Evolutionary conservation across 2,113 vertebrate species (phyloP), one percentile per base, ranked within the genome.

Genomic region (Sylvia atricapilla): DNA sequence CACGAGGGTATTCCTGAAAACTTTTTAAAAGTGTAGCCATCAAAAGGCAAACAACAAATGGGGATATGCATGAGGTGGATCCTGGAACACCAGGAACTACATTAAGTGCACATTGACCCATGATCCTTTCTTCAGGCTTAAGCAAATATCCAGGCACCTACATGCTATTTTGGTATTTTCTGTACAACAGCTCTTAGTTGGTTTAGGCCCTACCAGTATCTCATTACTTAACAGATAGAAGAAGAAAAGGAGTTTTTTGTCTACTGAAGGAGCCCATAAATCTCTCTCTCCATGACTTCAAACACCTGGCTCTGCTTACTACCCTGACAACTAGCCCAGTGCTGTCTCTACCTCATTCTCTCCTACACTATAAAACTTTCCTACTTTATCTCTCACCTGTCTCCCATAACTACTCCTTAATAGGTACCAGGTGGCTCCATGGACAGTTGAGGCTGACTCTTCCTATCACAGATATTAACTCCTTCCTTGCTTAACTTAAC

Each of bases 331-430:
- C 35, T 17, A 56, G 4, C n/a, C 53, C 70, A 60, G 2, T 1
- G 1, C 41, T 66, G 43, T 55, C 70, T 94, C 53, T 88, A 39
- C 17, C 33, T 89, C 68, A 25, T 85, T 91, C 82, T 92, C 67
- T 72, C 78, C 76, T 84, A 67, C 30, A 10, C 60, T 67, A 74
- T 93, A 90, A 88, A 97, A 93, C 47, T 70, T 93, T 18, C 47
- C 43, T 77, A 53, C 72, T 87, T 94, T 95, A 93, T 96, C 94
- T 96, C 75, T 91, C 46, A 94, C 68, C 62, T 23, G 4, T 67
- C 81, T 91, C 58, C 86, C 60, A 60, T 68, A 80, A 74, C 79
- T 67, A 60, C 64, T 94, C 79, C 94, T 80, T 97, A 95, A 96
- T 93, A 28, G 20, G 43, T 93, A 88, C 92, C 94, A 95, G 93